phyloP scores from a whole-genome alignment of 2,888 invertebrate species.

The Phasia obesa region DNA sequence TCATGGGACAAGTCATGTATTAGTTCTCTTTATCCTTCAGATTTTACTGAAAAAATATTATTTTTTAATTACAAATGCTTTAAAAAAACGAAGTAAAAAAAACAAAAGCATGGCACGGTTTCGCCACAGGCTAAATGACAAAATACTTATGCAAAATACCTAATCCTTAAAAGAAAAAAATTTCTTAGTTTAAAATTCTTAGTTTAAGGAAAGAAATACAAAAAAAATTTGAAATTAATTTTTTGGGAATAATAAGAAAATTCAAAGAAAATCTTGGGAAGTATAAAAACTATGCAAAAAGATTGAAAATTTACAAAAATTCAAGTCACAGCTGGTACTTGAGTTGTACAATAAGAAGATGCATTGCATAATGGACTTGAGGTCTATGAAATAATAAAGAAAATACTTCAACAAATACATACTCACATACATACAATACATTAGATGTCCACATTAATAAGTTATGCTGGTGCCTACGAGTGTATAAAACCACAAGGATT shows the following conservation, averaged over 20 bases:
- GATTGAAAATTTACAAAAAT: not conserved
- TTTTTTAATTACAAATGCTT: too few species aligned
- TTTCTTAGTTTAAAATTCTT: not conserved
- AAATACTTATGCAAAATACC: constrained; percentile 11
- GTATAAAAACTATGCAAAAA: not conserved
- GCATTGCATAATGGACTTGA: constrained; percentile 57
- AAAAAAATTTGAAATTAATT: constrained; percentile 15
- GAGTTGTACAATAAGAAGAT: constrained; percentile 38
- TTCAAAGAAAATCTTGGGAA: not conserved
- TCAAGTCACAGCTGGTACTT: constrained; percentile 49
- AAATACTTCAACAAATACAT: constrained; percentile 20
- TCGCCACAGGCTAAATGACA: constrained; percentile 40
- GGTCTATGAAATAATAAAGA: constrained; percentile 1
- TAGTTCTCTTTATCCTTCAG: too few species aligned
- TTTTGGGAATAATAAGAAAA: not conserved
- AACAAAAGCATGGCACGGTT: not conserved
- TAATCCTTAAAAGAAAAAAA: constrained; percentile 20
- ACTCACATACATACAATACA: not conserved
- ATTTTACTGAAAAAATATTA: too few species aligned
- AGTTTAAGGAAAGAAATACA: not conserved
- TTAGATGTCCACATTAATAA: not conserved
- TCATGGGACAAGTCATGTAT: too few species aligned
- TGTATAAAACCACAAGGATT: constrained; percentile 48
- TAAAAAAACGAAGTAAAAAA: too few species aligned
- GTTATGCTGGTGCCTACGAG: not conserved